A percentile compares a stretch with the other conserved stretches of the same genome.
phyloP scores from a whole-genome alignment of 1,140 invertebrate genomes.

The silkworm (Bombyx mori) region ASM3026992v2 NC_085125.1:3628001-3628500 shows the following conservation, averaged over 20 bases:
- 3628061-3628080: too few species aligned
- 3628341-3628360: slow-evolving; percentile 92
- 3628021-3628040: too few species aligned
- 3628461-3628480: too few species aligned
- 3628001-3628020: too few species aligned
- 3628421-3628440: slow-evolving; percentile 83
- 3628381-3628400: slow-evolving; percentile 96
- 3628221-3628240: slow-evolving; percentile 84
- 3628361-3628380: slow-evolving; percentile 95
- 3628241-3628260: slow-evolving; percentile 96
- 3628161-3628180: too few species aligned
- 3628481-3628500: too few species aligned
- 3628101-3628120: too few species aligned
- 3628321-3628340: slow-evolving; percentile 87
- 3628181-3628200: too few species aligned
- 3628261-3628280: slow-evolving; percentile 88
- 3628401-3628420: slow-evolving; percentile 76
- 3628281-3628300: slow-evolving; percentile 91
- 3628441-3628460: slow-evolving; percentile 18
- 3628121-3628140: too few species aligned
- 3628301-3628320: slow-evolving; percentile 88
- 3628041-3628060: too few species aligned
- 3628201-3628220: slow-evolving; percentile 5
- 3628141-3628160: too few species aligned
- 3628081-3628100: too few species aligned